Base-by-base conservation (phyloP, 2,797 vertebrate species). In the Nyctalus aviator region DNA sequence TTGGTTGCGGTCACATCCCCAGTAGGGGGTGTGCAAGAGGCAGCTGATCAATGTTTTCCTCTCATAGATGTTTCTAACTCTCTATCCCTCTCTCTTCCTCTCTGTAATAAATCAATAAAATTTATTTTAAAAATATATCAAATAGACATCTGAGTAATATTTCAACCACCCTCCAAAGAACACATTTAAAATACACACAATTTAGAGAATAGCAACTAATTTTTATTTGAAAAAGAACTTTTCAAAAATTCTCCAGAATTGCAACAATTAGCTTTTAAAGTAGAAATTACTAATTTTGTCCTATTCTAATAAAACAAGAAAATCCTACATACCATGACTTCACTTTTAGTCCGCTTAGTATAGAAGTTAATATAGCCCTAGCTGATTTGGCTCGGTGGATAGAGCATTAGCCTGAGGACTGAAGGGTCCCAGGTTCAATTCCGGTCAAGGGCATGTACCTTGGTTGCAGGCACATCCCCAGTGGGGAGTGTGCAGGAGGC, bases 161-260 rank as follows among this genome's bases (percentile, higher is more conserved):
- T 89, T 94, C 23, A 91, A 66, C 11, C 6, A 44, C 53, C 20
- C 8, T 62, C 9, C 17, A 17, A 71, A 93, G 90, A 57, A 85
- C 30, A 95, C 5, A 73, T 25, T 85, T 88, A 37, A 88, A 92
- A 85, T 90, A 69, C 50, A 12, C 2, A 85, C 41, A 64, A 88
- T 68, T 95, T 90, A 92, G 25, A 73, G 12, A 94, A 90, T 4
- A 94, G 15, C 14, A 92, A 92, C 35, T 85, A 69, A 48, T 59
- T 97, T 71, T 87, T 87, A 78, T 66, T 91, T 83, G 12, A 69
- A 91, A 94, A 96, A 86, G 46, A 88, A 53, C 53, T 87, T 94
- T 30, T 59, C 15, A 92, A 87, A 93, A 72, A 37, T 77, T 90
- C 32, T 85, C 1, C 46, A 91, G 57, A 75, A 55, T 84, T 14